Base-by-base conservation (phyloP, 2,113 vertebrate species). In the Forbesichthys agassizii region DNA sequence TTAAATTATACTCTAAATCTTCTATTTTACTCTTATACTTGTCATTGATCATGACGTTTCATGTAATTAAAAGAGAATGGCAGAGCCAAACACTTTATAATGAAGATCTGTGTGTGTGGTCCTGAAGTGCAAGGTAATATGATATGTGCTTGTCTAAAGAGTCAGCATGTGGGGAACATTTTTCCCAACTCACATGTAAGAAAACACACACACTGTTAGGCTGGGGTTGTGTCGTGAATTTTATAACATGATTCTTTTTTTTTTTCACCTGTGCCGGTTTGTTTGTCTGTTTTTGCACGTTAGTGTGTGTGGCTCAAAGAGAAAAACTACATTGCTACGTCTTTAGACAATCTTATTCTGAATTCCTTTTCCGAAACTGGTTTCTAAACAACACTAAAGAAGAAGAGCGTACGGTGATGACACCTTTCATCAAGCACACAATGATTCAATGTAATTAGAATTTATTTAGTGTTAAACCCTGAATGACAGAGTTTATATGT, bases 81-180 rank as follows among this genome's bases (percentile, higher is more conserved):
- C 70, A 65, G 73, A 77, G 56, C 60, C 71, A 64, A 60, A 14
- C 33, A 61, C 74, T 80, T 79, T 72, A 56, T 60, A 47, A 75
- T 75, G 77, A 77, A 79, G 59, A 80, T 33, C 16, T 62, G 36
- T 42, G 64, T 71, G 80, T 82, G 80, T 78, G 87, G 81, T 86
- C 83, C 75, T 69, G 49, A 61, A 48, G 62, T 69, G 72, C 33
- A 66, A 46, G 33, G 82, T 68, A 78, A 82, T 71, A 55, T 72
- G 81, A 87, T 76, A 74, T 61, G 49, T 80, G 68, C 68, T 73
- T 81, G 72, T 81, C 79, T 84, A 75, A 64, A 58, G 62, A 84
- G 69, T 78, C 75, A 79, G 78, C 71, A 74, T 77, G 78, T 74
- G 59, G 36, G 53, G 63, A 58, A 75, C 68, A 56, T 66, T 69